phyloP scores from a whole-genome alignment of 1,140 invertebrate species.

The Cotesia glomerata region DNA sequence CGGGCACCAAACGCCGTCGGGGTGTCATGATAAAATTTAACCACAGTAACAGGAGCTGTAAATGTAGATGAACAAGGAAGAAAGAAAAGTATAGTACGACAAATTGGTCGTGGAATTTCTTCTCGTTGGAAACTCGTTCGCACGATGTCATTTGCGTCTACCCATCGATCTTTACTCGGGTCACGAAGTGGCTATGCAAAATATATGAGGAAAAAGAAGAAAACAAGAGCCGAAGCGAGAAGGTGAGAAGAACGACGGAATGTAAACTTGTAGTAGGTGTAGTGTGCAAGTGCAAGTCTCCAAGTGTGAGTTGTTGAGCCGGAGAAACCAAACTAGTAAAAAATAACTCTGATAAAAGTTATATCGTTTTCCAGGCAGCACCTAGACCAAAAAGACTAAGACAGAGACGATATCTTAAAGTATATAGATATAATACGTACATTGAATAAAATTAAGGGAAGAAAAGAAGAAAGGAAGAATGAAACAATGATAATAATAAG shows the following conservation, averaged over 20 bases:
- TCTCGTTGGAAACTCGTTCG: conserved; percentile 34
- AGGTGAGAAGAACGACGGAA: too few relatives aligned
- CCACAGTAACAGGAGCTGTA: neutral
- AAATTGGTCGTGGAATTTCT: conserved; percentile 38
- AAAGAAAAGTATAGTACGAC: conserved; percentile 17
- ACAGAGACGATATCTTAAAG: neutral
- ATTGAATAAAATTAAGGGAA: neutral
- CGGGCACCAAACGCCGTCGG: neutral
- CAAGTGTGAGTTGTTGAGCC: neutral
- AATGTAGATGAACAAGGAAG: neutral
- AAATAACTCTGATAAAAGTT: conserved; percentile 29
- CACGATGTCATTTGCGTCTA: conserved; percentile 21
- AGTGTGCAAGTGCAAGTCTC: too few relatives aligned
- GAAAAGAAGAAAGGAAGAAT: too few relatives aligned
- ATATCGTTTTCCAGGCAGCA: conserved; percentile 18
- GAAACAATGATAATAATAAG: too few relatives aligned
- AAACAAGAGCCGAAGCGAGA: conserved; percentile 11
- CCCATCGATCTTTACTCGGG: conserved; percentile 36
- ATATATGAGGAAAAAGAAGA: conserved; percentile 31
- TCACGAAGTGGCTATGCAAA: conserved; percentile 40
- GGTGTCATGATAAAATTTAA: neutral
- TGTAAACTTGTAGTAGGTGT: too few relatives aligned
- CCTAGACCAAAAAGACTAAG: neutral
- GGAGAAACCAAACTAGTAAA: conserved; percentile 14
- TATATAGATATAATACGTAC: neutral